Percentiles rank a stretch among this genome's conserved stretches.
These are phyloP conservation scores for Kryptolebias ocellatus DNA, from an alignment of 2,797 vertebrate genomes.

Conservation along the genomic window DNA sequence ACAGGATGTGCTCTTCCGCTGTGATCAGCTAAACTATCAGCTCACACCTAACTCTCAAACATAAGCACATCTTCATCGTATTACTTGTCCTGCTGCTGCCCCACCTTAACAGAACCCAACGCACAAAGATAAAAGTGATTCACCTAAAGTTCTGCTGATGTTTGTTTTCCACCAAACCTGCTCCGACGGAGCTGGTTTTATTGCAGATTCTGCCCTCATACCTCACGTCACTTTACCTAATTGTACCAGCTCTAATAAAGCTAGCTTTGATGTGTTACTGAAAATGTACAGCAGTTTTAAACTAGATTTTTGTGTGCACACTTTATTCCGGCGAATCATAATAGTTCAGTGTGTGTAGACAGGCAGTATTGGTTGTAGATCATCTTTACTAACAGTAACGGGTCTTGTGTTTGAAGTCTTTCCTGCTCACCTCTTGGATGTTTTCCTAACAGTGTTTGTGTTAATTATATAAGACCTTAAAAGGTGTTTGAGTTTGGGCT, in stretches of 20 bases:
- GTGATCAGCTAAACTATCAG: conserved; percentile 79
- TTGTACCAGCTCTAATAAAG: conserved; percentile 37
- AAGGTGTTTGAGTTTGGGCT: conserved; percentile 2
- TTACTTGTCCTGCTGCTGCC: neutral
- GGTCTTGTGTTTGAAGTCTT: conserved; percentile 1
- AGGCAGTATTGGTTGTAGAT: conserved; percentile 22
- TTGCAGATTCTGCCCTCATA: conserved; percentile 27
- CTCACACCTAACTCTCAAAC: neutral
- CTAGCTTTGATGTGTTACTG: conserved; percentile 13
- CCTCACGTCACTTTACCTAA: conserved; percentile 6
- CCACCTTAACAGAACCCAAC: neutral
- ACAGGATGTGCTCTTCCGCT: conserved; percentile 89
- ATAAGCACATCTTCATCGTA: neutral
- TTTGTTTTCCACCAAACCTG: conserved; percentile 25
- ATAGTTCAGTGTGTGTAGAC: conserved; percentile 22
- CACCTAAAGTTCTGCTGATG: conserved; percentile 25
- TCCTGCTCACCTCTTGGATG: conserved; percentile 4
- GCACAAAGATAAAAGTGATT: conserved; percentile 23
- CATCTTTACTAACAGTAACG: conserved; percentile 13
- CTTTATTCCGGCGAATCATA: conserved; percentile 31
- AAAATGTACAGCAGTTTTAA: conserved; percentile 29
- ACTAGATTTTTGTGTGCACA: conserved; percentile 9
- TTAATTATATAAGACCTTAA: conserved; percentile 8
- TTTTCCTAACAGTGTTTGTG: conserved; percentile 17
- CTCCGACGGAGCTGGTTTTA: neutral